phyloP scores from a whole-genome alignment of 2,113 vertebrate genomes.

The Pyrgilauda ruficollis region DNA sequence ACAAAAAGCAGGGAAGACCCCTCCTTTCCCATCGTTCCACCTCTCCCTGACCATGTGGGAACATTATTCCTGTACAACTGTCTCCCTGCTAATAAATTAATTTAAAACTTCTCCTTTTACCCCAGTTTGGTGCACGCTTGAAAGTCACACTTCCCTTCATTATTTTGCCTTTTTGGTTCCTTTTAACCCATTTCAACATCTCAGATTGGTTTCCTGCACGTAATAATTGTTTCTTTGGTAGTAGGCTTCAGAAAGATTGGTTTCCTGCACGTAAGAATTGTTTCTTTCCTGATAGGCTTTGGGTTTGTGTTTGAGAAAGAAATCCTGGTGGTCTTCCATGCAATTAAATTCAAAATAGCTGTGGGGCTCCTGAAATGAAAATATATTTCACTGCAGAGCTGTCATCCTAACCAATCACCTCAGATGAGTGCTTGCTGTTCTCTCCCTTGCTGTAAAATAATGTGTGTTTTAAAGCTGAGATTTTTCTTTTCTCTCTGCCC shows the following conservation, averaged over 20 bases:
- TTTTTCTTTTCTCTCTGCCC: neutral
- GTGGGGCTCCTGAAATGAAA: conserved; percentile 36
- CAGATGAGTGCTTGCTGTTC: neutral
- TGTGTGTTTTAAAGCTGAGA: neutral
- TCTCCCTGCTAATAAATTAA: neutral
- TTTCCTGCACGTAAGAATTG: neutral
- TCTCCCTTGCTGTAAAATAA: neutral
- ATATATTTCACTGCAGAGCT: neutral
- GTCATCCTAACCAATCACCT: neutral
- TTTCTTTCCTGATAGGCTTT: conserved; percentile 14
- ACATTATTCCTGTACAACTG: neutral
- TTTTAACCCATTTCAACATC: conserved; percentile 48
- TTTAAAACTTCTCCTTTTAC: neutral
- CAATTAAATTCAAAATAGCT: conserved; percentile 50
- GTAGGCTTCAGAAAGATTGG: neutral
- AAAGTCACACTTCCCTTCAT: neutral
- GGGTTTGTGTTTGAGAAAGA: conserved; percentile 23
- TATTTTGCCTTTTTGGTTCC: neutral
- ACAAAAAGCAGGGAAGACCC: neutral
- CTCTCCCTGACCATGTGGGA: neutral
- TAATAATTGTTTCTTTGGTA: neutral
- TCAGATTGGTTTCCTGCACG: conserved; percentile 1
- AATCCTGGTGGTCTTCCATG: conserved; percentile 22
- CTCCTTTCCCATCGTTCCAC: fast-evolving
- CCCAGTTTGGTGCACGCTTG: neutral